A percentile compares a stretch with the other conserved stretches of the same genome.
Conservation (phyloP, 2,888 invertebrate species). For the Campoplex nolae region DNA sequence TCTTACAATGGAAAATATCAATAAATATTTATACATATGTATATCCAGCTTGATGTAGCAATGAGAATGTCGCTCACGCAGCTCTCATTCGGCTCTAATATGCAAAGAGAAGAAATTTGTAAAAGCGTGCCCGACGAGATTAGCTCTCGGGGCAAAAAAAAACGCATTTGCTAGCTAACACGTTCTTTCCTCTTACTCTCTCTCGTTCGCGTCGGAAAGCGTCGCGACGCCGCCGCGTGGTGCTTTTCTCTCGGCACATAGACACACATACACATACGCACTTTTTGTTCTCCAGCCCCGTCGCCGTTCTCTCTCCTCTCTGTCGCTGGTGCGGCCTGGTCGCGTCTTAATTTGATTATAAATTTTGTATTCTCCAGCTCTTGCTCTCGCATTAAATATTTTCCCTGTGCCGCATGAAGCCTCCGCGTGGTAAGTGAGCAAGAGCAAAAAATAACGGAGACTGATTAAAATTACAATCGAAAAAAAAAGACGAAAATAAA, state of each 20-base stretch:
- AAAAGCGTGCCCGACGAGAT: conserved; percentile 75
- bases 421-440: conserved; percentile 24
- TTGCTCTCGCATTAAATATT: conserved; percentile 60
- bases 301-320: conserved; percentile 68
- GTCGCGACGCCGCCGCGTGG: conserved; percentile 44
- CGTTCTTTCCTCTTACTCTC: conserved; percentile 21
- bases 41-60: conserved; percentile 41
- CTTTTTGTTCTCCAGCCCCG: conserved; percentile 54
- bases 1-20: conserved; percentile 22
- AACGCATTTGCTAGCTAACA: conserved; percentile 63
- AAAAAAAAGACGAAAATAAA: conserved; percentile 16
- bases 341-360: conserved; percentile 72
- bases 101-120: conserved; percentile 72
- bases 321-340: conserved; percentile 41
- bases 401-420: conserved; percentile 37
- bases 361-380: conserved; percentile 73
- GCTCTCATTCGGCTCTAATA: conserved; percentile 55
- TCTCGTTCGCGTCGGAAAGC: conserved; percentile 62
- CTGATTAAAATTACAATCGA: conserved; percentile 63
- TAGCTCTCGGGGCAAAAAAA: conserved; percentile 65
- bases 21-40: conserved; percentile 1
- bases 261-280: conserved; percentile 41
- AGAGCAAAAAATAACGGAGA: conserved; percentile 33
- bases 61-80: conserved; percentile 50
- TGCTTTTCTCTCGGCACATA: conserved; percentile 30